Evolutionary conservation across 2,888 invertebrate genomes (phyloP).

Genomic region (Teleiodes luculella): DNA sequence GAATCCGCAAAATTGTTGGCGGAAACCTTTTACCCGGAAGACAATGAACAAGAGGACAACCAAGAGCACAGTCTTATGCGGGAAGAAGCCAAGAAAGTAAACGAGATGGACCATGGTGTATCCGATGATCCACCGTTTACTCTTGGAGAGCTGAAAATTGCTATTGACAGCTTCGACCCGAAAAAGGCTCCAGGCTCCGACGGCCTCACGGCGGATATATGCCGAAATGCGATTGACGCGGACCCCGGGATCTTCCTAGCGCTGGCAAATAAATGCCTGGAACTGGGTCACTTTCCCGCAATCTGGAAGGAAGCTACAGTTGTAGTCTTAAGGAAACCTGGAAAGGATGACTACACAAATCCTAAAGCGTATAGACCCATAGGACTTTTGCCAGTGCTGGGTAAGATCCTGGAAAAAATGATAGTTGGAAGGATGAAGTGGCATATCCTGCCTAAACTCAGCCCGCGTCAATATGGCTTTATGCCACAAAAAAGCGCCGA

Average conservation of each 20-base stretch:
- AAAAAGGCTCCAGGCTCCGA: neutral
- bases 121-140: too few species aligned
- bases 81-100: too few species aligned
- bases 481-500: neutral
- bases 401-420: neutral
- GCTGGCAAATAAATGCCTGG: neutral
- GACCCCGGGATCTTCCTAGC: neutral
- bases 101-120: too few species aligned
- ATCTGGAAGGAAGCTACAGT: neutral
- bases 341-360: neutral
- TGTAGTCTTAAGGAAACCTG: neutral
- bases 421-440: neutral
- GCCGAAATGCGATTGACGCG: neutral
- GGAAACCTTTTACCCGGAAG: neutral
- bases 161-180: constrained; percentile 17
- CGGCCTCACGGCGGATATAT: neutral
- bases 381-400: neutral
- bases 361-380: neutral
- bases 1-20: neutral
- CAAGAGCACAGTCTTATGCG: too few species aligned
- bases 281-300: neutral
- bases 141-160: too few species aligned
- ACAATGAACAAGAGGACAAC: neutral
- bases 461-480: constrained; percentile 13
- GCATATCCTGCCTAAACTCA: neutral